A percentile compares a stretch with the other conserved stretches of the same genome.
Conservation (phyloP, 2,797 vertebrate genomes). For the Semaprochilodus insignis region DNA sequence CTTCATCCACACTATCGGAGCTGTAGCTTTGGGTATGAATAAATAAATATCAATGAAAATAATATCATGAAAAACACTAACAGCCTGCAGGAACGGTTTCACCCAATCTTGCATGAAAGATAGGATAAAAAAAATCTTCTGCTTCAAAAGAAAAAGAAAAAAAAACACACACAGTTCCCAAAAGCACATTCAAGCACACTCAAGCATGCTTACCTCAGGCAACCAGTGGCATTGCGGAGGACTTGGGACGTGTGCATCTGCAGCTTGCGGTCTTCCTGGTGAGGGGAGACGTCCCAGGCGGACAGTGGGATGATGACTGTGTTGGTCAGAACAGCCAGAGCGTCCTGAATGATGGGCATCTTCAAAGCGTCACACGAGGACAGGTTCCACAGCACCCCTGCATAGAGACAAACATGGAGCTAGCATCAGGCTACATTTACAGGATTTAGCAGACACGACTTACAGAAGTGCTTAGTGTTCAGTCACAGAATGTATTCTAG, state of each 20-base stretch:
- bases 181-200: background rate
- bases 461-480: too few relatives aligned
- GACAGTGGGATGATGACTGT: conserved; percentile 98
- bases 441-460: too few relatives aligned
- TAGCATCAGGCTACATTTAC: background rate
- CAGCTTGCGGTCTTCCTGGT: conserved; percentile 95
- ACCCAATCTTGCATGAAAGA: too few relatives aligned
- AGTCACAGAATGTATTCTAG: too few relatives aligned
- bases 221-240: conserved; percentile 98
- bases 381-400: conserved; percentile 98
- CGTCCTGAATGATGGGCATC: conserved; percentile 99
- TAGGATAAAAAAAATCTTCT: too few relatives aligned
- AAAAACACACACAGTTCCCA: background rate
- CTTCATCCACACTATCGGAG: too few relatives aligned
- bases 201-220: conserved; percentile 86
- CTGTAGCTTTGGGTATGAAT: too few relatives aligned
- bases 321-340: conserved; percentile 95
- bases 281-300: conserved; percentile 94
- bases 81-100: too few relatives aligned
- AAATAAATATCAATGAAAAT: too few relatives aligned
- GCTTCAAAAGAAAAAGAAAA: too few relatives aligned
- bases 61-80: too few relatives aligned
- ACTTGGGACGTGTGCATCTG: conserved; percentile 98
- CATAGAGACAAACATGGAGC: conserved; percentile 31
- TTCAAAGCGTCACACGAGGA: conserved; percentile 98